Percentiles rank a stretch among this genome's conserved stretches.
Conservation (phyloP, 2,797 vertebrate species). For the Brotula barbata region DNA sequence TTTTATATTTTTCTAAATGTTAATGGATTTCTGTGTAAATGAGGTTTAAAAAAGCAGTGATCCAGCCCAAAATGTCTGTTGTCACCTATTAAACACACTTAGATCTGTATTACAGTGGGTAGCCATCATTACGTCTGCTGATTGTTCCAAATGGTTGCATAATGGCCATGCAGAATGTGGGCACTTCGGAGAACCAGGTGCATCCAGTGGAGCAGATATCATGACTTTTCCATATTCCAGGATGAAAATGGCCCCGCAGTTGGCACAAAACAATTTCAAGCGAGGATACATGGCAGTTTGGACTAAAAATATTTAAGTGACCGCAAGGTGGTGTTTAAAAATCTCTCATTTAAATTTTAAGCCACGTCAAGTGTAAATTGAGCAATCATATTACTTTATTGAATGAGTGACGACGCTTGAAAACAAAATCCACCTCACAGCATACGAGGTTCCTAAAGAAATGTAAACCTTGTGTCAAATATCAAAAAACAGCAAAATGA, state of each 20-base stretch:
- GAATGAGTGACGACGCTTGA: no score
- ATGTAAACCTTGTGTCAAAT: no score
- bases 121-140: conserved; percentile 17
- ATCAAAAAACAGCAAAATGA: no score
- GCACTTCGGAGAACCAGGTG: conserved; percentile 30
- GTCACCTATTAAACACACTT: conserved; percentile 13
- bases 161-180: conserved; percentile 13
- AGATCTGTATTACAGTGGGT: neutral
- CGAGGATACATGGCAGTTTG: conserved; percentile 8
- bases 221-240: conserved; percentile 1
- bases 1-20: neutral
- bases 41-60: conserved; percentile 1
- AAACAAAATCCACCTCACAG: no score
- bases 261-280: neutral
- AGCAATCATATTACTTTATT: no score
- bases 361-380: no score
- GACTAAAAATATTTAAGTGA: neutral
- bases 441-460: neutral
- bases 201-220: conserved; percentile 22
- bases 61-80: conserved; percentile 7
- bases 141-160: conserved; percentile 22
- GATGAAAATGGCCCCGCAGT: conserved; percentile 14
- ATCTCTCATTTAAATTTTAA: no score
- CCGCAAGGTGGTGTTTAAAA: no score
- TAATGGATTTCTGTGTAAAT: neutral